Evolutionary conservation across 2,113 vertebrate species (phyloP).

Genomic region (Chloroceryle aenea): DNA sequence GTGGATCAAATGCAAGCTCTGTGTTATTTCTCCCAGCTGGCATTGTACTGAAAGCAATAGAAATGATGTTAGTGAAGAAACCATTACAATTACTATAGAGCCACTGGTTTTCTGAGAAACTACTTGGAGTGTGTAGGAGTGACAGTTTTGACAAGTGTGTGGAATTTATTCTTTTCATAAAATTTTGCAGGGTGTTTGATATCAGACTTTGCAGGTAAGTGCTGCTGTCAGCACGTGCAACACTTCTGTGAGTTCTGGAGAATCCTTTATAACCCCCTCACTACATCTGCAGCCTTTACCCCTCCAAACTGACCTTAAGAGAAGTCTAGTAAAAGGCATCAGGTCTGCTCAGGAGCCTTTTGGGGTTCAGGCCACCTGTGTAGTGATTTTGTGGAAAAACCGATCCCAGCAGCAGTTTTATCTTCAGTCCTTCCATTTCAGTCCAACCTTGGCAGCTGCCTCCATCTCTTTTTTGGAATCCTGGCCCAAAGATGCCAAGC

Average conservation of each 20-base stretch:
- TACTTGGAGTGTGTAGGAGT: background rate
- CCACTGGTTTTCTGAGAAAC: background rate
- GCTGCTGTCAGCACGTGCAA: background rate
- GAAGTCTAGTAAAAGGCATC: background rate
- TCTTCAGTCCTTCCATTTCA: background rate
- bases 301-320: background rate
- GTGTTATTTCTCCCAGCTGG: background rate
- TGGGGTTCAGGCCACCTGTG: background rate
- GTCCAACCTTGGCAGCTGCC: background rate
- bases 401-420: background rate
- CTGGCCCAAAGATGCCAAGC: background rate
- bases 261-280: background rate
- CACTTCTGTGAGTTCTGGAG: background rate
- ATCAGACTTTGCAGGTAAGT: background rate
- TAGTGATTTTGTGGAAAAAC: background rate
- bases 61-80: background rate
- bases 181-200: background rate
- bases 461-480: background rate
- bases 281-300: background rate
- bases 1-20: background rate
- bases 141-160: background rate
- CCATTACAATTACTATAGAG: background rate
- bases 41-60: background rate
- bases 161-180: background rate
- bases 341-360: background rate